These are phyloP conservation scores for Pelecanoides urinatrix DNA, from an alignment of 2,113 vertebrate species.

Conservation along the genomic window DNA sequence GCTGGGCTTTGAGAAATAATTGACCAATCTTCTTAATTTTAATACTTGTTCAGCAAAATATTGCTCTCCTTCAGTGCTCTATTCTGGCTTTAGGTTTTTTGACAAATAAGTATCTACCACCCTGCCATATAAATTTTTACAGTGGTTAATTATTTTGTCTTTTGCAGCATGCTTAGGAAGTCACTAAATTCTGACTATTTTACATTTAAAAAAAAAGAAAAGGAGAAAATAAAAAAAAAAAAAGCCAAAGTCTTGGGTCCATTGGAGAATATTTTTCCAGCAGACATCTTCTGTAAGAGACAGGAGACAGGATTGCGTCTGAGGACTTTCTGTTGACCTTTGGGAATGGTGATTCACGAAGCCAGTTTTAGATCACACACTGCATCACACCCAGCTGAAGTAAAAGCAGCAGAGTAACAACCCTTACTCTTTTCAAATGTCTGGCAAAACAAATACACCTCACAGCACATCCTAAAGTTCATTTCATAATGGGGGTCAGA, in stretches of 20 bases:
- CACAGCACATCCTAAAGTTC: background rate
- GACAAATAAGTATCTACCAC: background rate
- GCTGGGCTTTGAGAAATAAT: background rate
- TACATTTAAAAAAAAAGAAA: no score
- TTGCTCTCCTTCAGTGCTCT: background rate
- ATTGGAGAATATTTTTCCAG: background rate
- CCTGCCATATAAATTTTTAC: background rate
- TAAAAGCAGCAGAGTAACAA: background rate
- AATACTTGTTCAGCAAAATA: background rate
- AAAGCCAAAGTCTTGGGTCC: background rate
- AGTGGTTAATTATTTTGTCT: background rate
- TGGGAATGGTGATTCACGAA: background rate
- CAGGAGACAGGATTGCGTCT: background rate
- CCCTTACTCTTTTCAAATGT: background rate
- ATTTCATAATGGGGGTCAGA: background rate
- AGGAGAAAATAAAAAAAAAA: no score
- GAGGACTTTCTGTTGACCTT: background rate
- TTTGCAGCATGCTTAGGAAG: background rate
- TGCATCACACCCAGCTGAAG: background rate
- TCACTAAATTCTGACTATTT: background rate
- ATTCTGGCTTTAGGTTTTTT: background rate
- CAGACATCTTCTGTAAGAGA: background rate
- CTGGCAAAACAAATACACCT: background rate
- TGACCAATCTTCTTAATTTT: background rate
- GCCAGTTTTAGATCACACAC: background rate